These are phyloP conservation scores for Cassiopea xamachana DNA, from an alignment of 30 jellyfish, hydroid and myxozoan genomes.

Conservation along the genomic window DNA sequence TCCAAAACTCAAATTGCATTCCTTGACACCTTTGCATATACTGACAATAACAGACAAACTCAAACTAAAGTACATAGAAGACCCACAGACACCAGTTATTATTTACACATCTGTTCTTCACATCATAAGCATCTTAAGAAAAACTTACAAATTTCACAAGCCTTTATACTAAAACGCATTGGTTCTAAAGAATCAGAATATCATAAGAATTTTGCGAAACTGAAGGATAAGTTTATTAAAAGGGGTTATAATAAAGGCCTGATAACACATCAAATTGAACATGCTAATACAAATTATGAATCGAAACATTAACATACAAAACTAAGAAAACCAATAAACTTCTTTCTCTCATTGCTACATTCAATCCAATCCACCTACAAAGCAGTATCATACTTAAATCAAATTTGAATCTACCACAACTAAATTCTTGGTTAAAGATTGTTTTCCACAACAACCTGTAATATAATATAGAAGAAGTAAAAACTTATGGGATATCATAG, in stretches of 20 bases:
- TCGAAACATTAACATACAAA: slow-evolving; percentile 22
- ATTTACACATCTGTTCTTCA: slow-evolving; percentile 9
- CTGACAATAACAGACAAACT: slow-evolving; percentile 18
- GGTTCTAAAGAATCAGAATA: slow-evolving; percentile 29
- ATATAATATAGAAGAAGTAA: slow-evolving; percentile 31
- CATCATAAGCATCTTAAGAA: neutral
- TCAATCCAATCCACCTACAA: slow-evolving; percentile 23
- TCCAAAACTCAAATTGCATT: slow-evolving; percentile 28
- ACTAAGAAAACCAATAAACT: slow-evolving; percentile 13
- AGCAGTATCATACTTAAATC: neutral
- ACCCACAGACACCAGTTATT: neutral
- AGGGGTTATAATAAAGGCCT: slow-evolving; percentile 19
- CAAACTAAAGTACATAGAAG: neutral
- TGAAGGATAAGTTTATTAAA: slow-evolving; percentile 8
- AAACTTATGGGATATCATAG: slow-evolving; percentile 23
- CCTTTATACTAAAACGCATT: neutral
- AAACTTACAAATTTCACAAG: slow-evolving; percentile 5
- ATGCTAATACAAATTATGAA: slow-evolving; percentile 1
- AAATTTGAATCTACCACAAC: slow-evolving; percentile 19
- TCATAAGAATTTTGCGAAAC: neutral
- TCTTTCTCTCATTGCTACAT: slow-evolving; percentile 19
- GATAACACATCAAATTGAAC: slow-evolving; percentile 10
- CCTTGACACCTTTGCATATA: slow-evolving; percentile 37
- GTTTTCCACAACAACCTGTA: slow-evolving; percentile 28
- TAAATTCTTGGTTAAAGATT: slow-evolving; percentile 1